Evolutionary conservation across 2,888 invertebrate genomes (phyloP), one percentile per base, ranked within the genome.

Genomic region (Venusia cambrica): DNA sequence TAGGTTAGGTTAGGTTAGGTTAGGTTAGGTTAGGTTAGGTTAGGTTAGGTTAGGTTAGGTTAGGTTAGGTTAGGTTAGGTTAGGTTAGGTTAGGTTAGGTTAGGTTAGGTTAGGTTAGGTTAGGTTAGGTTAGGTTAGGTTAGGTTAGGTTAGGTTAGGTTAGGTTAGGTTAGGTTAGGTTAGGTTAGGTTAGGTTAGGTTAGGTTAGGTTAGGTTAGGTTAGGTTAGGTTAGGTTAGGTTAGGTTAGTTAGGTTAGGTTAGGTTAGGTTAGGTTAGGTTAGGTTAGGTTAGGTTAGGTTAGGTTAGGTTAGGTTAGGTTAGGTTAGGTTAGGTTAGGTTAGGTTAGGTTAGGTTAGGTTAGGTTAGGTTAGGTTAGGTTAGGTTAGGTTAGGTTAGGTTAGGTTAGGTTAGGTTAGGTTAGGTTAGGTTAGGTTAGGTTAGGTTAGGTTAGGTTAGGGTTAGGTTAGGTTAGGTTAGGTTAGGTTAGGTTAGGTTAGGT

Each of bases 11-110:
- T 41, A 36, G 40, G 40, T 41, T 41, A 36, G 31, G 40, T 36
- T 41, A 41, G 40, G 40, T 41, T 41, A 41, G 40, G 40, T 41
- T 41, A 41, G 35, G 40, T 41, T 41, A 41, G 35, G 40, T 41
- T 41, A 41, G 35, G 40, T 41, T 41, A 41, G 35, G 40, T 41
- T 35, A 40, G 34, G 40, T 40, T 40, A 40, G 34, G 40, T 36
- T 36, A 41, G 36, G 40, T 41, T 36, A 41, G 31, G 38, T 38
- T 38, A 38, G 38, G 38, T 38, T 38, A 32, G 38, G 38, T 38
- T 38, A 38, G 38, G 38, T 32, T 38, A 38, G 37, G 29, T 31
- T 37, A 37, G 37, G 38, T 32, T 38, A 38, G 38, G 38, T 31
- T 38, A 38, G 38, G 38, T 32, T 38, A 38, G 38, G 38, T 32